Conservation (phyloP, 2,797 vertebrate genomes). For the Alfaro cultratus region DNA sequence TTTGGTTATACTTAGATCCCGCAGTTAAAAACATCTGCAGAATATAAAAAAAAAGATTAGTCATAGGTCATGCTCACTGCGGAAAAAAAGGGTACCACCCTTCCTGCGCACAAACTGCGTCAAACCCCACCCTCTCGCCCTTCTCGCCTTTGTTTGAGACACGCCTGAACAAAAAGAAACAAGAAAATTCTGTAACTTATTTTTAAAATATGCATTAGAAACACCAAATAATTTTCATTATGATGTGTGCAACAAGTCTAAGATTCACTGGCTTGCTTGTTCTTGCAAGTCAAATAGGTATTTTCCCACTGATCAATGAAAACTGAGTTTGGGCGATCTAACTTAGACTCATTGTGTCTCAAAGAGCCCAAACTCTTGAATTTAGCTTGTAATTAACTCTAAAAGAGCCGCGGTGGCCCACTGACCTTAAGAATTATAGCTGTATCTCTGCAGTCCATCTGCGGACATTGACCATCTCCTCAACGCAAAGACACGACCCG, state of each 20-base stretch:
- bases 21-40: conserved; percentile 64
- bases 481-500: conserved; percentile 34
- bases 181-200: neutral
- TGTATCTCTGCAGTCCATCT: conserved; percentile 30
- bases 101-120: conserved; percentile 83
- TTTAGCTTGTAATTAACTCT: conserved; percentile 38
- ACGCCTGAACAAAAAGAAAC: conserved; percentile 2
- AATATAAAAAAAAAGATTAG: conserved; percentile 70
- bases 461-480: conserved; percentile 36
- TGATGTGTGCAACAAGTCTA: conserved; percentile 18
- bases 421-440: conserved; percentile 35
- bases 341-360: conserved; percentile 36
- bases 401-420: conserved; percentile 25
- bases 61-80: conserved; percentile 82
- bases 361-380: conserved; percentile 27
- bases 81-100: conserved; percentile 81
- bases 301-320: conserved; percentile 62
- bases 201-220: conserved; percentile 8
- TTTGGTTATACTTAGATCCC: conserved; percentile 23
- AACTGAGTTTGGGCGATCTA: conserved; percentile 65
- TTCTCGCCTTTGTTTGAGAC: conserved; percentile 20
- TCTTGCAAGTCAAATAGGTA: conserved; percentile 32
- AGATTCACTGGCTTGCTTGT: conserved; percentile 37
- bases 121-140: conserved; percentile 80
- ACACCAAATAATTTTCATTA: conserved; percentile 20